Conservation (phyloP, 2,113 vertebrate species). For the Lophochroa leadbeateri region DNA sequence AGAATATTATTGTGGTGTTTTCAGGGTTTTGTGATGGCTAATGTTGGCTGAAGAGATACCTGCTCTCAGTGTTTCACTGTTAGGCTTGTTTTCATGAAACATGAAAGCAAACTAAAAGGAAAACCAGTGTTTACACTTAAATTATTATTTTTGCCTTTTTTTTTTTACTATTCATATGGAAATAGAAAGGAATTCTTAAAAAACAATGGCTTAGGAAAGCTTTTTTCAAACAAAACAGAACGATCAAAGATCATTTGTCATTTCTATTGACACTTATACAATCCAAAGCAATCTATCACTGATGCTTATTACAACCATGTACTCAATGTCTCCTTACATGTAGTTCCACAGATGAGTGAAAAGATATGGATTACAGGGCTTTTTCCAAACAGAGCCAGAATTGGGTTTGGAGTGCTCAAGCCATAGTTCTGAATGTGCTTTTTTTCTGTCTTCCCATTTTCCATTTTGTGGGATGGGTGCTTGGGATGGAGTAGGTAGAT, state of each 20-base stretch:
- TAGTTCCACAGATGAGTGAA: background rate
- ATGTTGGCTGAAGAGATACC: background rate
- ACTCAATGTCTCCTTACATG: background rate
- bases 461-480: background rate
- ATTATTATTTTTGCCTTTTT: background rate
- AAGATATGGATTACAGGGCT: fast-evolving
- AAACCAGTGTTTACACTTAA: background rate
- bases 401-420: background rate
- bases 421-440: background rate
- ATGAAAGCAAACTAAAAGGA: background rate
- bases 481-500: background rate
- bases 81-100: background rate
- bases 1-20: background rate
- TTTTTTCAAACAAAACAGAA: background rate
- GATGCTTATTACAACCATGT: background rate
- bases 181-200: background rate
- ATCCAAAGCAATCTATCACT: fast-evolving
- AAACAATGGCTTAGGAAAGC: background rate
- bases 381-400: background rate
- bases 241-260: background rate
- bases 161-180: fast-evolving
- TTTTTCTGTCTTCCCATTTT: background rate
- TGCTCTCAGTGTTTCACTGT: background rate
- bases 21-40: background rate
- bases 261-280: fast-evolving